These are phyloP conservation scores for Halocaridina rubra DNA, from an alignment of 2,888 invertebrate species.

Conservation along the genomic window DNA sequence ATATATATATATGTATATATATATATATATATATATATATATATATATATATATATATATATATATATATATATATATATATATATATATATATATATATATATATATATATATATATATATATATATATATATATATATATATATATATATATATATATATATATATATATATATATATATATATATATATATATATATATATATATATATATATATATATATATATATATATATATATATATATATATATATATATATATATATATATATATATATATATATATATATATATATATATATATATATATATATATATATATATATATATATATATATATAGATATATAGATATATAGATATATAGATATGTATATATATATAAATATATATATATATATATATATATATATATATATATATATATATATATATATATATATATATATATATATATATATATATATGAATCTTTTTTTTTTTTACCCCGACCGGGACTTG, in stretches of 20 bases:
- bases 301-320: conserved; percentile 7
- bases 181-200: not conserved
- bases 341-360: no score
- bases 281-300: not conserved
- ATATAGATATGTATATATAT: no score
- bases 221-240: not conserved
- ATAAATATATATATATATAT: not conserved
- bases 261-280: not conserved
- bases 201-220: not conserved
- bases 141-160: not conserved
- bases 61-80: not conserved
- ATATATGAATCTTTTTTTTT: not conserved
- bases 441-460: not conserved
- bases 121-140: not conserved
- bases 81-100: not conserved
- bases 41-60: not conserved
- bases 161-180: not conserved
- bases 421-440: conserved; percentile 1
- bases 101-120: not conserved
- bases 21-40: conserved; percentile 10
- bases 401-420: not conserved
- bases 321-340: not conserved
- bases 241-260: not conserved
- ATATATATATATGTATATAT: not conserved
- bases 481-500: not conserved